Percentiles rank a stretch among this genome's conserved stretches.
Conservation (phyloP, 2,113 vertebrate genomes). For the Notarius quadriscutis region DNA sequence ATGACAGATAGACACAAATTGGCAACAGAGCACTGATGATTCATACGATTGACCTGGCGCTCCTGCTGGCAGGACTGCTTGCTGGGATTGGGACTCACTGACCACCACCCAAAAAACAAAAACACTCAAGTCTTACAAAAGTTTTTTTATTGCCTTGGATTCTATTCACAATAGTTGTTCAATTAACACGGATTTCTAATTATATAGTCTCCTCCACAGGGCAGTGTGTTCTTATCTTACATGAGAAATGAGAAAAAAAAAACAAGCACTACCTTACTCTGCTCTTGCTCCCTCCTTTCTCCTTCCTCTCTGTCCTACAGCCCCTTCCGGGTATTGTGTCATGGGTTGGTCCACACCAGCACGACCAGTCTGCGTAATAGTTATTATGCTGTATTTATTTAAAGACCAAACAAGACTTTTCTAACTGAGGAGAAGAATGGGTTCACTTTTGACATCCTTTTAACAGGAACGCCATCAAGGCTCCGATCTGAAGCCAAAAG, state of each 20-base stretch:
- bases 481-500: slow-evolving; percentile 49
- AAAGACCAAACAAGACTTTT: slow-evolving; percentile 50
- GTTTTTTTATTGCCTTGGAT: slow-evolving; percentile 8
- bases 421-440: slow-evolving; percentile 54
- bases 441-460: slow-evolving; percentile 32
- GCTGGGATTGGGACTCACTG: slow-evolving; percentile 24
- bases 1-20: slow-evolving; percentile 35
- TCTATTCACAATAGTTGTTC: not conserved
- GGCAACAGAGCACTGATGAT: slow-evolving; percentile 42
- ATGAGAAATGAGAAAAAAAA: not conserved
- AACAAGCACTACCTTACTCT: not conserved
- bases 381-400: slow-evolving; percentile 59
- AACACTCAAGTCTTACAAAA: not conserved
- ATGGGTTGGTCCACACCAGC: slow-evolving; percentile 46
- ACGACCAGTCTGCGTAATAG: slow-evolving; percentile 57
- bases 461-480: slow-evolving; percentile 44
- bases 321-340: slow-evolving; percentile 73
- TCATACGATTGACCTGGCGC: slow-evolving; percentile 53
- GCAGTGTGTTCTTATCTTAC: not conserved
- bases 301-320: slow-evolving; percentile 58
- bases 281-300: slow-evolving; percentile 42
- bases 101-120: not conserved
- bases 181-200: not conserved
- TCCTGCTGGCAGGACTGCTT: slow-evolving; percentile 43
- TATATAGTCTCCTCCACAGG: not conserved